phyloP scores from a whole-genome alignment of 2,888 invertebrate genomes.

The Phania funesta region DNA sequence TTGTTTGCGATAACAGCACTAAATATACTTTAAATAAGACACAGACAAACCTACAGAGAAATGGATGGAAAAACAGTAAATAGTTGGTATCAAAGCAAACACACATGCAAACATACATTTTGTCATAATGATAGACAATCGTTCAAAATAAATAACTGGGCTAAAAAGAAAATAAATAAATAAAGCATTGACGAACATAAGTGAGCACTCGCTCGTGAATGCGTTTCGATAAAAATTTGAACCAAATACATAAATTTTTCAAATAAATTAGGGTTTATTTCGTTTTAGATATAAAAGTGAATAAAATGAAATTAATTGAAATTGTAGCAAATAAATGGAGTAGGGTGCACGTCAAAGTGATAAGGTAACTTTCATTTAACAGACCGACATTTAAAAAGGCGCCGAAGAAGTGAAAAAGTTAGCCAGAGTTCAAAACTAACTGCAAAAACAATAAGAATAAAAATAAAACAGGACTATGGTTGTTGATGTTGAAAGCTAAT shows the following conservation, averaged over 20 bases:
- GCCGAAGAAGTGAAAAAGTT: no score
- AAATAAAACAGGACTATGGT: no score
- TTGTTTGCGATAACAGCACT: conserved; percentile 44
- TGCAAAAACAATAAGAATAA: no score
- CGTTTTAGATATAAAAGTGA: background rate
- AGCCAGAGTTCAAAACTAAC: no score
- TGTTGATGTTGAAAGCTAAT: no score
- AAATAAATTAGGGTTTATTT: conserved; percentile 31
- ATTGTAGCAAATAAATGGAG: background rate
- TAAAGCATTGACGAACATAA: conserved; percentile 21
- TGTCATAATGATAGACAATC: conserved; percentile 65
- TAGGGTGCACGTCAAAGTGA: background rate
- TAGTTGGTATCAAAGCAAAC: conserved; percentile 32
- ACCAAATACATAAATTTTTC: conserved; percentile 54
- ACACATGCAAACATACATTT: conserved; percentile 41
- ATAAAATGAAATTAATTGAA: conserved; percentile 36
- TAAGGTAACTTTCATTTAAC: background rate
- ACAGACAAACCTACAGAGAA: background rate
- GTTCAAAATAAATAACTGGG: conserved; percentile 59
- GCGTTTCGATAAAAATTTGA: conserved; percentile 56
- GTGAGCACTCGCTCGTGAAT: background rate
- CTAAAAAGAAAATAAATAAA: conserved; percentile 26
- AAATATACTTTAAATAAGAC: conserved; percentile 37
- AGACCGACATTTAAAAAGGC: no score
- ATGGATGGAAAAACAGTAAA: background rate